Base-by-base conservation (phyloP, 2,888 invertebrate genomes). In the Taenaris catops region DNA sequence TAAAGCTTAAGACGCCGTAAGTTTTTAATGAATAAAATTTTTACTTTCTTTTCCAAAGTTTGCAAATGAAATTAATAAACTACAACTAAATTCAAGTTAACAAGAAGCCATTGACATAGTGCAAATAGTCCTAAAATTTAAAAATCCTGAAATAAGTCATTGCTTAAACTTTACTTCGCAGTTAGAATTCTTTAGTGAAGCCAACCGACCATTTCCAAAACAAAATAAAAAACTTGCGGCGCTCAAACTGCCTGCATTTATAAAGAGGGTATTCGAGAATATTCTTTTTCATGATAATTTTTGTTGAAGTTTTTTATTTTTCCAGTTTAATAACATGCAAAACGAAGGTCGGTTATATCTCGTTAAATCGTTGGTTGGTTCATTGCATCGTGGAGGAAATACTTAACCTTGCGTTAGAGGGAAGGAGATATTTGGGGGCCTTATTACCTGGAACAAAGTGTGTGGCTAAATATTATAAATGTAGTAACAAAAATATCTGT, bases 291-390 rank as follows among this genome's bases (percentile, higher is more conserved):
- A 75, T 70, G 67, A 70, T 75, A 78, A 76, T 78, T 70, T 49
- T 53, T 51, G 49, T 38, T 60, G 55, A 68, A 73, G 68, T 70
- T 68, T 69, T 72, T 65, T 63, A 63, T 62, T 70, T 76, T 65
- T 63, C 49, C 55, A 63, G 59, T 72, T 75, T 75, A 76, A 75
- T 79, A 78, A 68, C 67, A 73, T 75, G 73, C 74, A 67, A 69
- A 80, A 74, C 69, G 67, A 66, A 72, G 69, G 59, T 52, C 49
- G 53, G 55, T 53, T 49, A 57, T 53, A 61, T 61, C 56, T 62
- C 48, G 53, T 55, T 57, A 66, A 71, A 70, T 68, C 60, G 70
- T 56, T 61, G 63, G 55, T 43, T 49, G 55, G 59, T 56, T 71
- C 69, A 68, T 72, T 66, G 70, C 69, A 68, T 63, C 51, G 47